Evolutionary conservation across 1,140 invertebrate species (phyloP).

Genomic region (Hypothenemus hampei): DNA sequence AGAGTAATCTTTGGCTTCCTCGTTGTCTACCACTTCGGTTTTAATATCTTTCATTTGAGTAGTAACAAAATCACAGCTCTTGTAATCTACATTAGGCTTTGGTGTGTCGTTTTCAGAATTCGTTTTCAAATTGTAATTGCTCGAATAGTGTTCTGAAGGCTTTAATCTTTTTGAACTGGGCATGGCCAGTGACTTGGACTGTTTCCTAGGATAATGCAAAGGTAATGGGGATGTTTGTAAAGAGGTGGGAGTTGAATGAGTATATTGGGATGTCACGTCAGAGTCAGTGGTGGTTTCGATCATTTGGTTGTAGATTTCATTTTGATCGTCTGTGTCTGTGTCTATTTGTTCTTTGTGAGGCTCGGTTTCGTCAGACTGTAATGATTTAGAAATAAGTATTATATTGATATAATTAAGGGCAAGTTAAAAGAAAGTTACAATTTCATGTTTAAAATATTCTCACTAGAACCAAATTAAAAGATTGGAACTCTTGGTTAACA

Average conservation of each 20-base stretch:
- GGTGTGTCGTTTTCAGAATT: slow-evolving; percentile 12
- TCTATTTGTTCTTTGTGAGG: slow-evolving; percentile 38
- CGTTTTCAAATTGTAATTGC: slow-evolving; percentile 1
- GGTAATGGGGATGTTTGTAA: slow-evolving; percentile 17
- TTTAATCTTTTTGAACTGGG: slow-evolving; percentile 10
- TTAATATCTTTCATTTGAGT: slow-evolving; percentile 12
- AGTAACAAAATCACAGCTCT: slow-evolving; percentile 24
- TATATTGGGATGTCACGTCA: slow-evolving; percentile 26
- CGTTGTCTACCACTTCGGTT: slow-evolving; percentile 1
- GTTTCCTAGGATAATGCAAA: slow-evolving; percentile 19
- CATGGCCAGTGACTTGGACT: slow-evolving; percentile 17
- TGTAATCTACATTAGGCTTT: slow-evolving; percentile 15
- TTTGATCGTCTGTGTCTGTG: slow-evolving; percentile 33
- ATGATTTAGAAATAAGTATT: too few species aligned
- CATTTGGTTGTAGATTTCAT: slow-evolving; percentile 31
- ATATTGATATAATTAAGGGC: background rate
- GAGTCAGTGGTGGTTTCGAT: slow-evolving; percentile 31
- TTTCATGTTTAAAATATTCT: too few species aligned
- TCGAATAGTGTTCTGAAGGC: slow-evolving; percentile 14
- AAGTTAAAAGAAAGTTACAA: background rate
- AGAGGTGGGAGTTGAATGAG: slow-evolving; percentile 7
- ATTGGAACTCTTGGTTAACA: too few species aligned
- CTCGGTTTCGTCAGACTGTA: slow-evolving; percentile 35
- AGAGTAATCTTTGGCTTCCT: slow-evolving; percentile 28
- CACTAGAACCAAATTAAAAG: too few species aligned